Evolutionary conservation across 2,888 invertebrate species (phyloP).

Genomic region (Rotaria magnacalcarata): DNA sequence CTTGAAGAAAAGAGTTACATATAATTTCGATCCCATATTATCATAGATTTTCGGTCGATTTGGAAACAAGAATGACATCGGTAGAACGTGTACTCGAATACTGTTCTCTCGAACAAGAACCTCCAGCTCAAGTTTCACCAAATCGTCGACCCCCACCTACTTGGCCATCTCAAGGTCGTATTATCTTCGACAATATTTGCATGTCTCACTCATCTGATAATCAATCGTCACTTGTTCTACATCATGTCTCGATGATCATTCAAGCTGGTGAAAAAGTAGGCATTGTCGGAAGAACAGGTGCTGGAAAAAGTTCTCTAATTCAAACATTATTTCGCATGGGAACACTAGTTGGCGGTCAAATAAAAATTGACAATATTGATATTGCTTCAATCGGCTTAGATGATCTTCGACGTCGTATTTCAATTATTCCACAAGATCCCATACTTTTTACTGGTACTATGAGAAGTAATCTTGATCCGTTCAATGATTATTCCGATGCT

Average conservation of each 20-base stretch:
- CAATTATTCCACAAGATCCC: constrained; percentile 74
- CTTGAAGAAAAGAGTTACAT: constrained; percentile 35
- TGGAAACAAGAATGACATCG: constrained; percentile 56
- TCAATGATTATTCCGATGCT: constrained; percentile 52
- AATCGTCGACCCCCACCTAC: constrained; percentile 53
- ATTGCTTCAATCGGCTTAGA: constrained; percentile 67
- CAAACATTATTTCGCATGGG: constrained; percentile 74
- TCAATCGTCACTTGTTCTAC: constrained; percentile 68
- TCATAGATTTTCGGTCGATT: background rate
- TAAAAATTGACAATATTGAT: constrained; percentile 73
- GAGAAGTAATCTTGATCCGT: constrained; percentile 56
- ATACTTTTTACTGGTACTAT: constrained; percentile 56
- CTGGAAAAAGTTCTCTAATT: constrained; percentile 67
- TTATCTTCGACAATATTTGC: constrained; percentile 57
- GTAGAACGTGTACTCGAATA: constrained; percentile 81
- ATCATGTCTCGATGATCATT: constrained; percentile 60
- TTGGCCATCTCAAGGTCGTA: constrained; percentile 60
- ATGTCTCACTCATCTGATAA: constrained; percentile 68
- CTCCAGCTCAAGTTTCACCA: constrained; percentile 63
- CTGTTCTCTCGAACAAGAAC: constrained; percentile 65
- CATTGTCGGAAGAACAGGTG: constrained; percentile 63
- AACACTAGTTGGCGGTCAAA: constrained; percentile 72
- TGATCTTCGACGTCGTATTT: constrained; percentile 73
- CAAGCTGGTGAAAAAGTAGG: constrained; percentile 65
- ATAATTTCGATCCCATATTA: background rate